Evolutionary conservation across 1,140 invertebrate species (phyloP).

Genomic region (Lepidurus packardi): DNA sequence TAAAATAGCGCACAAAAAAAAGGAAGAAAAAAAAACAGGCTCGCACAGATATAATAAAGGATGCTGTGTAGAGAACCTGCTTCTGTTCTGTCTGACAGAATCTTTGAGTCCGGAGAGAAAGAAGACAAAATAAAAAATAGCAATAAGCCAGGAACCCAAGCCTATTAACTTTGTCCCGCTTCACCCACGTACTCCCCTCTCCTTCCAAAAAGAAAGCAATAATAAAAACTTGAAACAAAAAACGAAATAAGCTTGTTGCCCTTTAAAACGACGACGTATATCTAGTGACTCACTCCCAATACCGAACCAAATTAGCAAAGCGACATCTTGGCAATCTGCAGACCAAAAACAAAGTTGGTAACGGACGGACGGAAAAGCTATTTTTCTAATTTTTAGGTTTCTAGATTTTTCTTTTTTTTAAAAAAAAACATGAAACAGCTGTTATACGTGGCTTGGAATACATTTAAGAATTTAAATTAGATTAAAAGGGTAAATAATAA

Average conservation of each 20-base stretch:
- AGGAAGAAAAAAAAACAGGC: not conserved
- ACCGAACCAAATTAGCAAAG: slow-evolving; percentile 18
- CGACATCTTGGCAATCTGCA: not conserved
- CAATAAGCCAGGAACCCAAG: slow-evolving; percentile 13
- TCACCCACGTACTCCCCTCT: not conserved
- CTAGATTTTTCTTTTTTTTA: no score
- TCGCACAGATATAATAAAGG: slow-evolving; percentile 14
- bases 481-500: not conserved
- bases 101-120: not conserved
- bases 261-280: not conserved
- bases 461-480: not conserved
- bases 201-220: no score
- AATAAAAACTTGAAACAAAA: not conserved
- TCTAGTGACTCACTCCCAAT: slow-evolving; percentile 1
- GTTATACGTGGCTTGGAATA: not conserved
- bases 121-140: not conserved
- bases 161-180: slow-evolving; percentile 18
- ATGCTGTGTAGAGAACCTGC: not conserved
- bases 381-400: not conserved
- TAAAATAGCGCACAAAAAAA: not conserved
- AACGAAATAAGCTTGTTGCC: not conserved
- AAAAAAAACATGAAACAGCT: not conserved
- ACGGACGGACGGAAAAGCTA: not conserved
- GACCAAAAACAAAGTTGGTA: not conserved
- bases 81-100: slow-evolving; percentile 19